Conservation (phyloP, 2,113 vertebrate species). For the Zeus faber region DNA sequence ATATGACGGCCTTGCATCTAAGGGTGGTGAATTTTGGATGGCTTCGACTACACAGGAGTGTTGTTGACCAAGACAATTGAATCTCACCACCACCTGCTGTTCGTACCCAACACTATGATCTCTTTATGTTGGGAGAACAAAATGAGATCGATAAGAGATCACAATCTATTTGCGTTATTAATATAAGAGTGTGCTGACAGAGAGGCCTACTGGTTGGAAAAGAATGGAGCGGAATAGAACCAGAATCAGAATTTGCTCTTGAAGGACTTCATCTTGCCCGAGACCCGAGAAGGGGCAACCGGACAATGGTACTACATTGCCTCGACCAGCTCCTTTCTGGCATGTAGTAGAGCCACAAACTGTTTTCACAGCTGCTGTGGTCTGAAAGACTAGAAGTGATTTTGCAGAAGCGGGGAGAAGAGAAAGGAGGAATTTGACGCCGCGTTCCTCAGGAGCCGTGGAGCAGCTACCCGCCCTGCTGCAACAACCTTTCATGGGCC, state of each 20-base stretch:
- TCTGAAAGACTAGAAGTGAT: constrained; percentile 51
- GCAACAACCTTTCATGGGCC: constrained; percentile 49
- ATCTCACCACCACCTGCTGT: too few relatives aligned
- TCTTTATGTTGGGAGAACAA: too few relatives aligned
- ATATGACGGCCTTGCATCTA: too few relatives aligned
- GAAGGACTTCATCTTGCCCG: too few relatives aligned
- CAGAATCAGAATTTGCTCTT: neutral
- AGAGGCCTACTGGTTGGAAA: neutral
- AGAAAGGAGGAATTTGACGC: constrained; percentile 58
- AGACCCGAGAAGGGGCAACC: constrained; percentile 17
- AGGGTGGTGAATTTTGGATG: too few relatives aligned
- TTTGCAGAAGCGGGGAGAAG: constrained; percentile 47
- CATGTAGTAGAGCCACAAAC: constrained; percentile 30
- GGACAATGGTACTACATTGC: constrained; percentile 25
- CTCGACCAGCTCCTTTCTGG: constrained; percentile 36
- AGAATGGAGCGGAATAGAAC: neutral
- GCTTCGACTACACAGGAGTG: too few relatives aligned
- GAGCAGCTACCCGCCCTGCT: constrained; percentile 48
- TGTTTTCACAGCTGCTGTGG: constrained; percentile 63
- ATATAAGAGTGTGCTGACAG: neutral
- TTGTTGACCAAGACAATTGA: too few relatives aligned
- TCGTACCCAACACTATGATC: too few relatives aligned
- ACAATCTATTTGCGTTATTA: neutral
- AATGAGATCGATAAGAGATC: too few relatives aligned
- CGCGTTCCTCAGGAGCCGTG: constrained; percentile 52